A percentile compares a stretch with the other conserved stretches of the same genome.
phyloP scores from a whole-genome alignment of 37 sponge, comb jelly and placozoan species.

The Lycopodina hypogea region DNA sequence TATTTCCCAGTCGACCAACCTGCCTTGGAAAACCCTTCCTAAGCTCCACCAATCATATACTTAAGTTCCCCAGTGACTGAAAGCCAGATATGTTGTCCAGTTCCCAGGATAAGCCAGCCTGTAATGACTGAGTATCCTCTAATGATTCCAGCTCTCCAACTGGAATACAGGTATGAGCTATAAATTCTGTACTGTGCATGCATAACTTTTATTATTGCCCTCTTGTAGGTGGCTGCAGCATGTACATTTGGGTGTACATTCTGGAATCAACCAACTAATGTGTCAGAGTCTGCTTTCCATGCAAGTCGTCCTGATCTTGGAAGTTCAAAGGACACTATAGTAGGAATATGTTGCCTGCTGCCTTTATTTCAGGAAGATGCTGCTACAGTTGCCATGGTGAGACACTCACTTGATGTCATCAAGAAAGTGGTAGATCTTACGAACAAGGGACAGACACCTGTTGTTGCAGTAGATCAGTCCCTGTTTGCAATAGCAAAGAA shows the following conservation, averaged over 20 bases:
- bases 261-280: not conserved
- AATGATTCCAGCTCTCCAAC: not conserved
- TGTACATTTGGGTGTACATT: not conserved
- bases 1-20: not conserved
- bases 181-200: not conserved
- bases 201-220: constrained; percentile 1
- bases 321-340: not conserved
- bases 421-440: not conserved
- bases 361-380: constrained; percentile 3
- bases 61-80: not conserved
- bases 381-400: constrained; percentile 9
- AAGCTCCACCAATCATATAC: not conserved
- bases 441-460: not conserved
- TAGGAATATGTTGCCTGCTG: not conserved
- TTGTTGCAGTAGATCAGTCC: not conserved
- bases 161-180: constrained; percentile 1
- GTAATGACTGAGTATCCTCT: not conserved
- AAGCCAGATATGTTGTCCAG: not conserved
- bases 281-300: not conserved
- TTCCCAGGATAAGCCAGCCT: not conserved
- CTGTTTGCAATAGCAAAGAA: constrained; percentile 1
- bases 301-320: not conserved
- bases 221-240: not conserved
- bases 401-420: constrained; percentile 1
- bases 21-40: not conserved